Conservation (phyloP, 2,113 vertebrate genomes). For the Corydoras sp. region DNA sequence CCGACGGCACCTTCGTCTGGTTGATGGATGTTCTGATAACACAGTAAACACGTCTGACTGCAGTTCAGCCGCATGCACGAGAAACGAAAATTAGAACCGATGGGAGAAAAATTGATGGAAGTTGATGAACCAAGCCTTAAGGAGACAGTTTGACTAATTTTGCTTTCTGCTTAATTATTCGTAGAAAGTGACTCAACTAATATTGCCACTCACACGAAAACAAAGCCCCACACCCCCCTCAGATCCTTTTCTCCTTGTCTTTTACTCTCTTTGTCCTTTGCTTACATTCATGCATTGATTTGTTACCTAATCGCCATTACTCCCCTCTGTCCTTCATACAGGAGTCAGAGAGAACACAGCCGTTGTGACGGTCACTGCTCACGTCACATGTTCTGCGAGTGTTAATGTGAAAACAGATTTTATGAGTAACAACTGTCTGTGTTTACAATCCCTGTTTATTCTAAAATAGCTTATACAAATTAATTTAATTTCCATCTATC, state of each 20-base stretch:
- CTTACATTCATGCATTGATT: slow-evolving; percentile 31
- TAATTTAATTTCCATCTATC: no score
- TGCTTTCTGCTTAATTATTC: slow-evolving; percentile 4
- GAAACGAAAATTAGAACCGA: background rate
- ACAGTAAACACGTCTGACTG: no score
- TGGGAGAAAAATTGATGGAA: background rate
- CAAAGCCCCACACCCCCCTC: background rate
- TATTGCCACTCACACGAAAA: slow-evolving; percentile 18
- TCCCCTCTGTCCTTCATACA: slow-evolving; percentile 19
- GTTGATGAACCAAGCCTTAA: background rate
- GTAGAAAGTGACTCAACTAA: slow-evolving; percentile 25
- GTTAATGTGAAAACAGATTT: background rate
- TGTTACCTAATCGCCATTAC: slow-evolving; percentile 32
- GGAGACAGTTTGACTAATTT: slow-evolving; percentile 7
- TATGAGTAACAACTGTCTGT: background rate
- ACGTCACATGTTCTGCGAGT: background rate
- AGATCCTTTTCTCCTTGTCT: background rate
- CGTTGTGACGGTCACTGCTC: background rate
- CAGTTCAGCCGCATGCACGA: background rate
- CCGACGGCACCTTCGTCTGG: no score
- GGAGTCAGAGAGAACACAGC: slow-evolving; percentile 12
- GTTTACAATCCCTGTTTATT: no score
- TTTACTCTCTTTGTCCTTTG: slow-evolving; percentile 13
- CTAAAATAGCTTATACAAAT: no score
- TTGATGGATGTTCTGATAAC: no score